Evolutionary conservation across 2,888 invertebrate genomes (phyloP).

Genomic region (Myathropa florea): DNA sequence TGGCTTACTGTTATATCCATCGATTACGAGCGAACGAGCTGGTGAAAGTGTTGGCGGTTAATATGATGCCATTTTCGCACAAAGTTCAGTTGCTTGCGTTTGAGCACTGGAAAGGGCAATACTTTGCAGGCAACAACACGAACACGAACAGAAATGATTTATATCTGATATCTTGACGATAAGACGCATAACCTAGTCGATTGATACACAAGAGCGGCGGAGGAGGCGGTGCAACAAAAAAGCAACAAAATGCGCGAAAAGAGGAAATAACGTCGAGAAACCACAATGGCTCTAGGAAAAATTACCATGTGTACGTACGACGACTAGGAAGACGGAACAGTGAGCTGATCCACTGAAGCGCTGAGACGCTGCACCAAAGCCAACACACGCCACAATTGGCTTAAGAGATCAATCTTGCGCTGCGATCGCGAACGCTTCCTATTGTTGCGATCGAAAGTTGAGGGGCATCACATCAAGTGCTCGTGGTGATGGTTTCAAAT

Average conservation of each 20-base stretch:
- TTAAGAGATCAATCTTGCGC: constrained; percentile 31
- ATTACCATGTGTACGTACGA: constrained; percentile 44
- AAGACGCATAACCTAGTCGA: constrained; percentile 39
- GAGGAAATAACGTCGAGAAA: constrained; percentile 48
- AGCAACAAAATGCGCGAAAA: background rate
- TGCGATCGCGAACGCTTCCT: constrained; percentile 19
- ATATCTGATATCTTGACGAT: constrained; percentile 49
- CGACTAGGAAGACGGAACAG: constrained; percentile 46
- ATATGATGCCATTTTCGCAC: constrained; percentile 42
- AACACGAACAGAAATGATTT: constrained; percentile 44
- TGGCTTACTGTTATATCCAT: constrained; percentile 39
- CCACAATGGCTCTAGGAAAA: constrained; percentile 55
- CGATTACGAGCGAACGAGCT: constrained; percentile 19
- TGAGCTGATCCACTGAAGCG: background rate
- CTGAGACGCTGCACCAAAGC: background rate
- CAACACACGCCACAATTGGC: constrained; percentile 18
- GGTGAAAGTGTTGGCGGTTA: constrained; percentile 49
- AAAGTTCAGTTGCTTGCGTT: constrained; percentile 30
- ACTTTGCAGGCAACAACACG: constrained; percentile 6
- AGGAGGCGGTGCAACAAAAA: background rate
- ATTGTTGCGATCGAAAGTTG: constrained; percentile 39
- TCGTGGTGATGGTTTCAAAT: constrained; percentile 17
- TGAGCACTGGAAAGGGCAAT: constrained; percentile 33
- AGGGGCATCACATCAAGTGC: constrained; percentile 38
- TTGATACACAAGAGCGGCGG: background rate